phyloP scores from a whole-genome alignment of 2,888 invertebrate genomes.

The Stenodema calcarata region DNA sequence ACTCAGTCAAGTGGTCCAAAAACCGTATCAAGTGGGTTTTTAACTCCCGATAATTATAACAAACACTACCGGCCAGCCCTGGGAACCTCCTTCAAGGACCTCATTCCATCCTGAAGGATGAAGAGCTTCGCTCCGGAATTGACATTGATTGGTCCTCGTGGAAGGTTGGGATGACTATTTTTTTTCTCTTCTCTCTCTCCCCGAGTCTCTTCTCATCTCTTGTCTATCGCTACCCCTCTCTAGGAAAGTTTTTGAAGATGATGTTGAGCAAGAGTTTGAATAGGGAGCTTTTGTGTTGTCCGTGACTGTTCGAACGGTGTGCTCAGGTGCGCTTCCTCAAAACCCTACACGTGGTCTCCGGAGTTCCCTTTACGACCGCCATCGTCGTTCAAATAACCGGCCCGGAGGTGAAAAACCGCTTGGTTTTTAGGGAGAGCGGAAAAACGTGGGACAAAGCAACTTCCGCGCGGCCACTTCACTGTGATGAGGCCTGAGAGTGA shows the following conservation, averaged over 20 bases:
- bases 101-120: neutral
- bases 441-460: no score
- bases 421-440: no score
- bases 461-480: no score
- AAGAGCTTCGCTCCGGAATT: neutral
- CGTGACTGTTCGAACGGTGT: slow-evolving; percentile 31
- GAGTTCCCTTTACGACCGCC: neutral
- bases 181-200: neutral
- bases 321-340: slow-evolving; percentile 30
- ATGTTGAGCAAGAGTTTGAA: slow-evolving; percentile 24
- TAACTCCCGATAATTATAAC: neutral
- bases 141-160: slow-evolving; percentile 7
- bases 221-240: neutral
- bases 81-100: neutral
- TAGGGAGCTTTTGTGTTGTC: slow-evolving; percentile 29
- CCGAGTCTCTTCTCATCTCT: no score
- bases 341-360: neutral
- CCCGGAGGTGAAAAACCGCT: no score
- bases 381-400: neutral
- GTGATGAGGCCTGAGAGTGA: no score
- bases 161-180: neutral
- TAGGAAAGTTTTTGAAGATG: neutral
- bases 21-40: neutral
- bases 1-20: neutral
- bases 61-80: neutral